Evolutionary conservation across 2,113 vertebrate genomes (phyloP).

Genomic region (Trematocara stigmaticum): DNA sequence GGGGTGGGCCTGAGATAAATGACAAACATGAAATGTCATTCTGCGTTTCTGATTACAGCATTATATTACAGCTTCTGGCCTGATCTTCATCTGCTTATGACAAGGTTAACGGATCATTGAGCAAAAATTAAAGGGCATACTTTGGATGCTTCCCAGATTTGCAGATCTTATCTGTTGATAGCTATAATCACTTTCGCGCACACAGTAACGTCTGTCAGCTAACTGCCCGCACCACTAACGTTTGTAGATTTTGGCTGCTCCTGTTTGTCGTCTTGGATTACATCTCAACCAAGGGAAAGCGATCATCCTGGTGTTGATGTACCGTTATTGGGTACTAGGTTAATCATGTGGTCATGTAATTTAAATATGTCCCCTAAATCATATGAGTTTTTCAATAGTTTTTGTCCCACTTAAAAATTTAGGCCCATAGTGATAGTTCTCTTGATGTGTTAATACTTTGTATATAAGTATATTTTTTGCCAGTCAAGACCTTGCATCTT

Average conservation of each 20-base stretch:
- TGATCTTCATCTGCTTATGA: neutral
- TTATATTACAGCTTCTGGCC: neutral
- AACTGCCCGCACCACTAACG: neutral
- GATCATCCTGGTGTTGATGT: neutral
- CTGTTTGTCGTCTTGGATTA: neutral
- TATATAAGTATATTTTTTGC: neutral
- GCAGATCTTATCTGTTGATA: neutral
- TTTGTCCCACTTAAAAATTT: neutral
- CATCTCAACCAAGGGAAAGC: neutral
- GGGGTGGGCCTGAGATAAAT: slow-evolving; percentile 6
- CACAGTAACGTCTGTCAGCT: neutral
- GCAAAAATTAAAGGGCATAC: neutral
- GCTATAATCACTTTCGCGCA: neutral
- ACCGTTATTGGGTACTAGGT: neutral
- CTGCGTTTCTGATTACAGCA: neutral
- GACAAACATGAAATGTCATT: neutral
- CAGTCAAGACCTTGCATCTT: neutral
- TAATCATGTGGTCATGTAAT: neutral
- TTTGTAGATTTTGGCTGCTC: neutral
- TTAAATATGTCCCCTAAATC: neutral
- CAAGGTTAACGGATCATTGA: neutral
- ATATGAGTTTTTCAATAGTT: neutral
- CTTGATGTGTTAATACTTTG: neutral
- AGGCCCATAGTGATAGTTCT: neutral
- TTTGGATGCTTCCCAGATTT: neutral